Conservation (phyloP, 2,797 vertebrate genomes). For the Amazonetta brasiliensis region DNA sequence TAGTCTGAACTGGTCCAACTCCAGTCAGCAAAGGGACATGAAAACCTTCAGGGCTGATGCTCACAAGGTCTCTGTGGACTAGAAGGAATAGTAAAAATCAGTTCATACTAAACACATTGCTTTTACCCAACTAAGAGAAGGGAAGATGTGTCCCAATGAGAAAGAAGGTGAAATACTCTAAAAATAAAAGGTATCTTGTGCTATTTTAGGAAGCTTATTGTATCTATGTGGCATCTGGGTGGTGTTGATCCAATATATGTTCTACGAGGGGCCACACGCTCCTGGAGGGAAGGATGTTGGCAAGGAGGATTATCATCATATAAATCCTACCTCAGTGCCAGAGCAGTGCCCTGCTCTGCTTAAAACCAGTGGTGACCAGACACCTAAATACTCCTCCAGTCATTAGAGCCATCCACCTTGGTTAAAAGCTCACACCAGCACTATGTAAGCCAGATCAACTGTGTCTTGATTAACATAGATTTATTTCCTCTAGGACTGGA, state of each 20-base stretch:
- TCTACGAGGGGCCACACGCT: rapidly evolving
- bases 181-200: neutral
- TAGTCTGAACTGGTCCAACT: neutral
- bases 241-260: neutral
- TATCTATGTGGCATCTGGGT: neutral
- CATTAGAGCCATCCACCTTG: neutral
- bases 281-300: neutral
- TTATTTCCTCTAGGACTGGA: neutral
- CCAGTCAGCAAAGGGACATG: neutral
- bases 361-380: neutral
- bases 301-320: neutral
- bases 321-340: neutral
- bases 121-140: neutral
- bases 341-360: neutral
- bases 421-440: neutral
- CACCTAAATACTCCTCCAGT: neutral
- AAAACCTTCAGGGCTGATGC: neutral
- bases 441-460: neutral
- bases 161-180: neutral
- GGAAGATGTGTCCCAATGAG: neutral
- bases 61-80: neutral
- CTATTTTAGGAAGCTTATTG: neutral
- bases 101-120: neutral
- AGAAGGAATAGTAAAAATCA: neutral
- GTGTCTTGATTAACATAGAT: neutral